Percentiles rank a stretch among this genome's conserved stretches.
These are phyloP conservation scores for Nerophis ophidion DNA, from an alignment of 2,113 vertebrate genomes.

Conservation along the genomic window DNA sequence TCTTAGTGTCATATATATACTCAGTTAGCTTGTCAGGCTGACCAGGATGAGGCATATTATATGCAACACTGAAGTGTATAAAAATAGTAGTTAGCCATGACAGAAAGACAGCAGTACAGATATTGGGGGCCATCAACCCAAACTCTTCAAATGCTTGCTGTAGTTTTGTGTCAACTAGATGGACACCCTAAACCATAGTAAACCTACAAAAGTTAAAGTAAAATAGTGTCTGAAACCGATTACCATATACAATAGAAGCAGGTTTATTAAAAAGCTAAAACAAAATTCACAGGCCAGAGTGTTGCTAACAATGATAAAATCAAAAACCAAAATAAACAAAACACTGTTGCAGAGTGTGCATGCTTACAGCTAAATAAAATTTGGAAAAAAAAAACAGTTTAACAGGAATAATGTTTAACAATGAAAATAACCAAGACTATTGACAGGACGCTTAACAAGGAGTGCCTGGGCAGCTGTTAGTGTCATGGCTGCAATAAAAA, in stretches of 20 bases:
- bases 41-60: constrained; percentile 25
- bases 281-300: constrained; percentile 29
- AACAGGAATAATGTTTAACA: constrained; percentile 21
- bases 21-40: constrained; percentile 9
- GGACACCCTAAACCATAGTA: constrained; percentile 14
- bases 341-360: constrained; percentile 7
- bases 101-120: constrained; percentile 14
- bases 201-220: constrained; percentile 32
- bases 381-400: constrained; percentile 7
- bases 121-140: constrained; percentile 4
- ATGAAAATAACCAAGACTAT: constrained; percentile 24
- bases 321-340: constrained; percentile 14
- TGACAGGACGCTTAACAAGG: constrained; percentile 15
- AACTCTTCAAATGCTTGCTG: constrained; percentile 5
- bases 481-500: constrained; percentile 10
- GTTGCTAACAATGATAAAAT: constrained; percentile 28
- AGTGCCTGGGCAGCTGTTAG: constrained; percentile 11
- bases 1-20: constrained; percentile 7
- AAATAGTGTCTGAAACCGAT: constrained; percentile 36
- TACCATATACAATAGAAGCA: constrained; percentile 41
- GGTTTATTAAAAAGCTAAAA: constrained; percentile 49
- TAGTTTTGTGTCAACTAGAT: constrained; percentile 24
- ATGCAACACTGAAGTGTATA: constrained; percentile 46
- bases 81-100: constrained; percentile 43
- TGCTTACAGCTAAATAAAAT: not conserved